Percentiles rank a stretch among this genome's conserved stretches.
These are phyloP conservation scores for Rhopalosiphum padi DNA, from an alignment of 1,140 invertebrate species.

Conservation along the genomic window DNA sequence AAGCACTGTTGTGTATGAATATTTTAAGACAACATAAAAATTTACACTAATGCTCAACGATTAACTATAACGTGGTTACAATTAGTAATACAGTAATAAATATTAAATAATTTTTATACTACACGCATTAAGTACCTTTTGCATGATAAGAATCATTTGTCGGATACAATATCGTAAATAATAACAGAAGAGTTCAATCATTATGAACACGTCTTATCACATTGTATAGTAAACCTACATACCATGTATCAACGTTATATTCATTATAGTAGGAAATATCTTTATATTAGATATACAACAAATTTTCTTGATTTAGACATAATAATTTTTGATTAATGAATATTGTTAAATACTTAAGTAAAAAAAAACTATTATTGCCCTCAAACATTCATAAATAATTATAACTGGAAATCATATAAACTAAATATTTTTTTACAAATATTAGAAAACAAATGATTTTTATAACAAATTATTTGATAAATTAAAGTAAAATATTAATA, in stretches of 20 bases:
- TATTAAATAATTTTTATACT: not conserved
- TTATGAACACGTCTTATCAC: not conserved
- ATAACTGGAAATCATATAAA: not conserved
- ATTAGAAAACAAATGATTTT: not conserved
- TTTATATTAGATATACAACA: not conserved
- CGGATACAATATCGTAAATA: constrained; percentile 7
- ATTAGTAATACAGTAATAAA: not conserved
- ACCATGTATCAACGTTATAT: not conserved
- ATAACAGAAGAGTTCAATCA: not conserved
- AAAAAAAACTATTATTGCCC: constrained; percentile 21
- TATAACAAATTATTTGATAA: constrained; percentile 26
- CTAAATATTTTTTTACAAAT: not conserved
- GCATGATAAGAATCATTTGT: not conserved
- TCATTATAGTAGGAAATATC: constrained; percentile 7
- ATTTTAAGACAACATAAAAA: not conserved
- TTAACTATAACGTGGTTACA: not conserved
- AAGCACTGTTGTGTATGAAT: not conserved
- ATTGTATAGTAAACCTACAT: not conserved
- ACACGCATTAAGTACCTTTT: not conserved
- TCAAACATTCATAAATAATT: not conserved
- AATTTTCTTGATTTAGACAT: not conserved
- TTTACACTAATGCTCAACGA: not conserved
- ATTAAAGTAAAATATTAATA: not conserved
- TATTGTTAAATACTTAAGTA: not conserved
- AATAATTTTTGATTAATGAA: not conserved